Evolutionary conservation across 2,888 invertebrate genomes (phyloP).

Genomic region (Metopia argyrocephala): DNA sequence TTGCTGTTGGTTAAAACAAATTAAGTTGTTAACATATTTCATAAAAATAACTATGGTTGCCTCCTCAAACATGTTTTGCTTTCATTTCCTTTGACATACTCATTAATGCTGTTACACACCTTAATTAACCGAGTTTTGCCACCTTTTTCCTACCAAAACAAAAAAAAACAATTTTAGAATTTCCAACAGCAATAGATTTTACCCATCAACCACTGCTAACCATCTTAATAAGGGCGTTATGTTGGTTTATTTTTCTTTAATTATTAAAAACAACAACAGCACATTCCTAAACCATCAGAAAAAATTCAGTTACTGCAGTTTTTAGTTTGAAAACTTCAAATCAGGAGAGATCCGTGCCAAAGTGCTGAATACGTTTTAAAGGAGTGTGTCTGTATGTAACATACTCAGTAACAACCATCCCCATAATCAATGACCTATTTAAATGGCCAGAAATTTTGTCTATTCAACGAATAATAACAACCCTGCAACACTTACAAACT

Average conservation of each 20-base stretch:
- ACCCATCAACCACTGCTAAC: background rate
- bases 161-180: too few relatives aligned
- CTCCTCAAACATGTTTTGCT: too few relatives aligned
- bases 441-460: background rate
- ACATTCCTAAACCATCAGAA: too few relatives aligned
- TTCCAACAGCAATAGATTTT: too few relatives aligned
- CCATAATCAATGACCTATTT: constrained; percentile 43
- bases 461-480: background rate
- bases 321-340: constrained; percentile 10
- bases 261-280: too few relatives aligned
- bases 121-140: background rate
- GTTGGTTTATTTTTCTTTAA: too few relatives aligned
- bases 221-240: background rate
- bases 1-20: background rate
- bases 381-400: background rate
- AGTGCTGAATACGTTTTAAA: background rate
- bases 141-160: background rate
- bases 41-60: too few relatives aligned
- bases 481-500: too few relatives aligned
- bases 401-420: background rate
- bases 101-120: too few relatives aligned
- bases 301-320: constrained; percentile 19
- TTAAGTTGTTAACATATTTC: too few relatives aligned
- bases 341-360: too few relatives aligned
- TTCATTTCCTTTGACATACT: too few relatives aligned